Percentiles rank a stretch among this genome's conserved stretches.
phyloP scores from a whole-genome alignment of 2,888 invertebrate species.

The Gisinianus flammeolus region DNA sequence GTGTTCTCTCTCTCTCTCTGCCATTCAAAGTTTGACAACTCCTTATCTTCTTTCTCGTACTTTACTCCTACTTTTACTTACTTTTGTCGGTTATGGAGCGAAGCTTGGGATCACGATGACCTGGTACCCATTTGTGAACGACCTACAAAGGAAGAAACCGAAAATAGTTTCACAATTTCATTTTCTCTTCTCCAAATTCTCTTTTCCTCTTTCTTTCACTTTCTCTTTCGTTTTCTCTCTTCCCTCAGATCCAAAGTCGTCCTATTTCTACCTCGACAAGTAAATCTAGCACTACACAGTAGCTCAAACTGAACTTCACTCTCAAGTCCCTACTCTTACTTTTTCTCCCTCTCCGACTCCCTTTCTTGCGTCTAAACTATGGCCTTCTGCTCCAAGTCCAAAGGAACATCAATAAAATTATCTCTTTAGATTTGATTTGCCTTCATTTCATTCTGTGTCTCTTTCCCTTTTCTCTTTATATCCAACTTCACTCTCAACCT shows the following conservation, averaged over 20 bases:
- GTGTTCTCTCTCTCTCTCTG: too few species aligned
- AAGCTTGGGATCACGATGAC: constrained; percentile 83
- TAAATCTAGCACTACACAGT: constrained; percentile 15
- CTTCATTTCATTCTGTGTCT: constrained; percentile 35
- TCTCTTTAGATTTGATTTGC: constrained; percentile 41
- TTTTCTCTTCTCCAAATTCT: constrained; percentile 17
- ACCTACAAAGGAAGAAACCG: constrained; percentile 65
- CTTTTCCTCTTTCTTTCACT: constrained; percentile 24
- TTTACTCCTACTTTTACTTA: too few species aligned
- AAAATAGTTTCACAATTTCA: constrained; percentile 39
- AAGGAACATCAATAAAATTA: constrained; percentile 41
- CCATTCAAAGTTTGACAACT: too few species aligned
- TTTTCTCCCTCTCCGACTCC: not conserved
- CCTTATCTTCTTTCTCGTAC: too few species aligned
- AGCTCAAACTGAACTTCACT: constrained; percentile 27
- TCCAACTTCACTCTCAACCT: not conserved
- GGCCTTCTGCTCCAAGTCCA: constrained; percentile 30
- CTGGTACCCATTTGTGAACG: constrained; percentile 93
- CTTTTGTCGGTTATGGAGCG: constrained; percentile 92
- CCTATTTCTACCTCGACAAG: constrained; percentile 20
- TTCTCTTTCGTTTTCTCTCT: constrained; percentile 10
- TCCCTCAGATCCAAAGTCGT: not conserved
- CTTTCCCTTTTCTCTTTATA: constrained; percentile 22
- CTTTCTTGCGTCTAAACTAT: constrained; percentile 10
- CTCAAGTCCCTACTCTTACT: not conserved